Conservation (phyloP, 1,140 invertebrate genomes). For the Sarcophaga peregrina region DNA sequence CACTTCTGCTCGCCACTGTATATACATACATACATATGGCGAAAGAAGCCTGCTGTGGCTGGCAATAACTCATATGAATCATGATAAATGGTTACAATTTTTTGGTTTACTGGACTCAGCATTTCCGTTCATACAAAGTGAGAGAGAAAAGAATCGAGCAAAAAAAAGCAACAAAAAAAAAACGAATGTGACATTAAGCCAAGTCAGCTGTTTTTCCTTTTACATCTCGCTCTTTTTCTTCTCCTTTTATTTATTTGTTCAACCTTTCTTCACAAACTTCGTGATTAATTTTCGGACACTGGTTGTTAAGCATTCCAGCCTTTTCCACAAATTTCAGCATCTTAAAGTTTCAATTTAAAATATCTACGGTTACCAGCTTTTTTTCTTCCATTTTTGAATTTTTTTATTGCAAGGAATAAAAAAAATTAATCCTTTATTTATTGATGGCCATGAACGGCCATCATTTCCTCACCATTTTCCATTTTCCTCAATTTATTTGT, state of each 20-base stretch:
- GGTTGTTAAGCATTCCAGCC: too few species aligned
- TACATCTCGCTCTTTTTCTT: neutral
- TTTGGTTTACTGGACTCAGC: slow-evolving; percentile 41
- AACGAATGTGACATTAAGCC: slow-evolving; percentile 15
- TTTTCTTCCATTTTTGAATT: neutral
- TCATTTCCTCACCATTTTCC: slow-evolving; percentile 7
- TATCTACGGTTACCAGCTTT: neutral
- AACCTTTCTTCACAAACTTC: neutral
- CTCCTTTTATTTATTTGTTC: too few species aligned
- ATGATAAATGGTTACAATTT: slow-evolving; percentile 34
- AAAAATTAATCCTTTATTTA: slow-evolving; percentile 38
- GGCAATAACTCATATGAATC: slow-evolving; percentile 37
- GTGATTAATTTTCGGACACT: neutral
- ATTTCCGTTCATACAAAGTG: slow-evolving; percentile 15
- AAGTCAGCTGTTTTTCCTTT: slow-evolving; percentile 27
- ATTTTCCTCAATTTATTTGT: slow-evolving; percentile 3
- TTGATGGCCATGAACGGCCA: slow-evolving; percentile 28
- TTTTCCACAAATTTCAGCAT: too few species aligned
- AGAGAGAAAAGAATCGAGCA: slow-evolving; percentile 18
- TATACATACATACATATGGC: neutral
- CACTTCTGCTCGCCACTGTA: too few species aligned
- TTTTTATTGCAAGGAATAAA: neutral
- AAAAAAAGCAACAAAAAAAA: slow-evolving; percentile 18
- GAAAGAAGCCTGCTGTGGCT: slow-evolving; percentile 31
- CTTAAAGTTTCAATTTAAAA: too few species aligned